A percentile compares a stretch with the other conserved stretches of the same genome.
phyloP scores from a whole-genome alignment of 1,140 invertebrate genomes.

The Papilio aristodemus region DNA sequence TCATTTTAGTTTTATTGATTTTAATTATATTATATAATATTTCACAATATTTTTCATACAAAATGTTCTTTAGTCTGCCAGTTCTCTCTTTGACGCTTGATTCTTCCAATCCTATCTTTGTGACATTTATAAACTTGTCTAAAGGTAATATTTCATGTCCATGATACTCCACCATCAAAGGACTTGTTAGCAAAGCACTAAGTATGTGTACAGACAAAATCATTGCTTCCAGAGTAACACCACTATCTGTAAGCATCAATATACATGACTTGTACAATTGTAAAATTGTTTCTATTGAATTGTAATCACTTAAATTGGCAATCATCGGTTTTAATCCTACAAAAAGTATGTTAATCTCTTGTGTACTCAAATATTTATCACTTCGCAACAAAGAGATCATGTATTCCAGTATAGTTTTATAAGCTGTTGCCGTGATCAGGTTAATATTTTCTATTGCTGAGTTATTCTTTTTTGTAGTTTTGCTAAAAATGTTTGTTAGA shows the following conservation, averaged over 20 bases:
- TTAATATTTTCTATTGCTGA: conserved; percentile 38
- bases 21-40: conserved; percentile 43
- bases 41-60: conserved; percentile 62
- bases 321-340: conserved; percentile 36
- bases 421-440: conserved; percentile 36
- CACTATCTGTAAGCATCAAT: conserved; percentile 20
- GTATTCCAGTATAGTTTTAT: conserved; percentile 47
- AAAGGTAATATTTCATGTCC: conserved; percentile 32
- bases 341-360: conserved; percentile 40
- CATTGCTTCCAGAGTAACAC: conserved; percentile 29
- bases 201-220: conserved; percentile 32
- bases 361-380: conserved; percentile 39
- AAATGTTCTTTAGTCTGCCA: conserved; percentile 59
- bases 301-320: conserved; percentile 12
- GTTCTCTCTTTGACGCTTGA: conserved; percentile 41
- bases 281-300: conserved; percentile 28
- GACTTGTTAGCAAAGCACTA: conserved; percentile 28
- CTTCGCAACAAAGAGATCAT: conserved; percentile 41
- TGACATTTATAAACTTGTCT: conserved; percentile 29
- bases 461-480: conserved; percentile 38
- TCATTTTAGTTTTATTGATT: conserved; percentile 23
- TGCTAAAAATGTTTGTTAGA: conserved; percentile 44
- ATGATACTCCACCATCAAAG: conserved; percentile 29
- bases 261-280: conserved; percentile 32
- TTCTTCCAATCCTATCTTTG: conserved; percentile 29